Percentiles rank a stretch among this genome's conserved stretches.
Conservation (phyloP, 2,888 invertebrate species). For the Caenorhabditis afra region DNA sequence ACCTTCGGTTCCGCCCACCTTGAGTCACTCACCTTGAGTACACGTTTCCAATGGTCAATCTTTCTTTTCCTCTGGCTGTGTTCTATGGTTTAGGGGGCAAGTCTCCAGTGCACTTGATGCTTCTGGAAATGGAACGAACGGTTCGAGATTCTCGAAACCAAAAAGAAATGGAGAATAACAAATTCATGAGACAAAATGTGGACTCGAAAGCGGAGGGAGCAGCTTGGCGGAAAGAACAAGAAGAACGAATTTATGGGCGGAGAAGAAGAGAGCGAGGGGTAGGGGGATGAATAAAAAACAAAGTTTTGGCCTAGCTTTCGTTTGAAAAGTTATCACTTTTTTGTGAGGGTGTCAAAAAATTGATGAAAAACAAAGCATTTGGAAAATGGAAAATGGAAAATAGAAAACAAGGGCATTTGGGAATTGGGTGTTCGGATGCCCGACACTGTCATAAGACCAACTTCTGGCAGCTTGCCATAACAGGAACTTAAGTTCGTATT, state of each 20-base stretch:
- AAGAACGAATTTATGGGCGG: constrained; percentile 1
- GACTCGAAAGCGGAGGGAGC: no score
- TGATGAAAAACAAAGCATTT: constrained; percentile 46
- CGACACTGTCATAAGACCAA: constrained; percentile 30
- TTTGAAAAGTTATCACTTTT: constrained; percentile 26
- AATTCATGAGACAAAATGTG: constrained; percentile 1
- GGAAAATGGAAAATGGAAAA: constrained; percentile 34
- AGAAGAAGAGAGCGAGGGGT: no score
- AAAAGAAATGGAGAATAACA: neutral
- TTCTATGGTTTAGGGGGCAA: neutral
- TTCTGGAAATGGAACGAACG: neutral
- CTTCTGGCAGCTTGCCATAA: constrained; percentile 12
- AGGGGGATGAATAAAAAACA: constrained; percentile 17
- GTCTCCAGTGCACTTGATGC: neutral
- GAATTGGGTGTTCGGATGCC: constrained; percentile 31
- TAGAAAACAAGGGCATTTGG: constrained; percentile 38
- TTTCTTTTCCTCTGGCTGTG: neutral
- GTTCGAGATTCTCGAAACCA: neutral
- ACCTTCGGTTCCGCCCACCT: constrained; percentile 12
- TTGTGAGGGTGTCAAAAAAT: constrained; percentile 29
- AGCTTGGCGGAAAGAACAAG: neutral
- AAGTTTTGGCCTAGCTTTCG: neutral
- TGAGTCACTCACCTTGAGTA: constrained; percentile 32
- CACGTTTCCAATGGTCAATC: neutral
- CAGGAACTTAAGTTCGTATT: constrained; percentile 26